phyloP scores from a whole-genome alignment of 2,113 vertebrate species.

The Corythaixoides concolor region DNA sequence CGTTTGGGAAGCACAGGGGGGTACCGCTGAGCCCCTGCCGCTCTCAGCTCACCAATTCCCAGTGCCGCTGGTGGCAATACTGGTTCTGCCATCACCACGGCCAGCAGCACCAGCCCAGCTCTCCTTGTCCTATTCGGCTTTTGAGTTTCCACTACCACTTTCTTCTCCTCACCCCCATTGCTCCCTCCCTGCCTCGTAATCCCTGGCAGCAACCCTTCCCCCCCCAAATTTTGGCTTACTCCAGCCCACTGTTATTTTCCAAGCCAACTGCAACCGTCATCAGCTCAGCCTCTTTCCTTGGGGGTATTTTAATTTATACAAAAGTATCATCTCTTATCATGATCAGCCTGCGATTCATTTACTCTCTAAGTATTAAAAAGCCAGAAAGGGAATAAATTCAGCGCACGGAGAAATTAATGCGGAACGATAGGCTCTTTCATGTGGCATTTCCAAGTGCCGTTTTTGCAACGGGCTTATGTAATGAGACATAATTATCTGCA shows the following conservation, averaged over 20 bases:
- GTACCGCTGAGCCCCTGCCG: fast-evolving
- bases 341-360: slow-evolving; percentile 63
- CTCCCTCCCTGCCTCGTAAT: not conserved
- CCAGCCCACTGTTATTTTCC: slow-evolving; percentile 27
- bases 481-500: slow-evolving; percentile 77
- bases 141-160: not conserved
- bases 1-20: fast-evolving
- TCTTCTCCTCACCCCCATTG: not conserved
- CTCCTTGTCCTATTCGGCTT: not conserved
- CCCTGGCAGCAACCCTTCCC: not conserved
- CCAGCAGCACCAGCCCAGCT: not conserved
- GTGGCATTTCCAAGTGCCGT: slow-evolving; percentile 62
- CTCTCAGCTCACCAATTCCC: not conserved
- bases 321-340: slow-evolving; percentile 57
- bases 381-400: slow-evolving; percentile 71
- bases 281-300: slow-evolving; percentile 45
- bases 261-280: slow-evolving; percentile 10
- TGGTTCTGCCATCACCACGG: not conserved
- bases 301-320: slow-evolving; percentile 61
- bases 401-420: slow-evolving; percentile 50
- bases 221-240: not conserved
- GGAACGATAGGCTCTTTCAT: slow-evolving; percentile 70
- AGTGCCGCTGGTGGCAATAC: not conserved
- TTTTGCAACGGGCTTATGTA: slow-evolving; percentile 65
- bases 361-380: slow-evolving; percentile 62